Base-by-base conservation (phyloP, 2,113 vertebrate species). In the Osmerus eperlanus region DNA sequence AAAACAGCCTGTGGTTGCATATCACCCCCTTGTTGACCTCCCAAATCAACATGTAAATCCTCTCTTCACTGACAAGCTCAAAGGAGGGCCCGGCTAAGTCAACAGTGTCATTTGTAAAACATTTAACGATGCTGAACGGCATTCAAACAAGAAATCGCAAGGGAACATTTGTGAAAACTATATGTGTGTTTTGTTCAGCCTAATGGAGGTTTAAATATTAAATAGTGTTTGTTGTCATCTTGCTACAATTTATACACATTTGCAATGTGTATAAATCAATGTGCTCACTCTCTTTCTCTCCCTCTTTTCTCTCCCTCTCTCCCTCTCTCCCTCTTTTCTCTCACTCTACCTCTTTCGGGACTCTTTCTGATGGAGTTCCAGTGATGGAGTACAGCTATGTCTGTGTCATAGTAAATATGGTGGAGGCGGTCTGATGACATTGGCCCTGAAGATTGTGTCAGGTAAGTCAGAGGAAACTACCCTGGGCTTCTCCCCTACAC, bases 31-130 rank as follows among this genome's bases (percentile, higher is more conserved):
- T 19, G 15, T 53, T 81, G 74, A 78, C 79, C 77, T 67, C 73
- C 28, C 16, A 61, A 67, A 80, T 80, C 80, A 77, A 66, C 79
- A 78, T 78, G 66, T 79, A 53, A 76, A 81, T 83, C 77, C 71
- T 25, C 56, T 58, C 67, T 75, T 78, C 66, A 29, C 78, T 67
- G 56, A 68, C 60, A 25, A 16, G 28, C 63, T 79, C 75, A 85
- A 76, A 80, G 58, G 74, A 62, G 60, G 41, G 65, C 73, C 65
- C n/a, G 66, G 58, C 77, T 62, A 36, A 73, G 64, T 13, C 14
- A 47, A 76, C 53, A 81, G 66, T 69, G 65, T 60, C 41, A 47
- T 47, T 21, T 13, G 72, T 51, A 61, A 58, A 81, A 79, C 82
- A 84, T 82, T 66, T 41, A 59, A 69, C 41, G 9, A 47, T 47